Base-by-base conservation (phyloP, 2,797 vertebrate genomes). In the Smutsia gigantea region DNA sequence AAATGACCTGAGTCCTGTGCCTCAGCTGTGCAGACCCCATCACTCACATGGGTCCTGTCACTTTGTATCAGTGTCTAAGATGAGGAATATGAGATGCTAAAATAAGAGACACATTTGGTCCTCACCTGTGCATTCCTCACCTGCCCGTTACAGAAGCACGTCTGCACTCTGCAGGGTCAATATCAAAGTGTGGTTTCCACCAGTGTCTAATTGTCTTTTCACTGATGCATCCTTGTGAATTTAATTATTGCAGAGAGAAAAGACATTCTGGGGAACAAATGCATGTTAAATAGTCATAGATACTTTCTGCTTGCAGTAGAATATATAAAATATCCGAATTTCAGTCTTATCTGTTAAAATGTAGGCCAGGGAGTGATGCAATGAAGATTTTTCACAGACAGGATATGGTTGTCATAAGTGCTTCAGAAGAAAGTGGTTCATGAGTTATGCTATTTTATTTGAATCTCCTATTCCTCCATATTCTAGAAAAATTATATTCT, bases 1-100 rank as follows among this genome's bases (percentile, higher is more conserved):
- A 31, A 83, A 74, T 83, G 83, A 29, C 29, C 37, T 0, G 3
- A 25, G 49, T 72, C n/a, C 1, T 0, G 2, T 3, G 75, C 17
- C 21, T 7, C 37, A 3, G 27, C 14, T 0, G 0, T 0, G 42
- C 55, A 5, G 55, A 31, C 19, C 4, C 18, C 34, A 18, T 59
- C 51, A 0, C 25, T 17, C 68, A 15, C 0, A 6, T 0, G 0
- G 7, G 17, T 4, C 4, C 0, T 4, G 29, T 19, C 3, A 8
- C 6, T 0, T 1, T 18, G 14, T 0, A 0, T 59, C 57, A 0
- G 0, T 0, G 1, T 1, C 1, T 15, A 51, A 21, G 57, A 51
- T 0, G 49, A 87, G n/a, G 39, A 6, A 27, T 4, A 2, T 0
- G 9, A 29, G 7, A 6, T 15, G 12, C 49, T 4, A 1, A 42